Conservation (phyloP, 1,140 invertebrate species). For the Drosophila kohkoa region DNA sequence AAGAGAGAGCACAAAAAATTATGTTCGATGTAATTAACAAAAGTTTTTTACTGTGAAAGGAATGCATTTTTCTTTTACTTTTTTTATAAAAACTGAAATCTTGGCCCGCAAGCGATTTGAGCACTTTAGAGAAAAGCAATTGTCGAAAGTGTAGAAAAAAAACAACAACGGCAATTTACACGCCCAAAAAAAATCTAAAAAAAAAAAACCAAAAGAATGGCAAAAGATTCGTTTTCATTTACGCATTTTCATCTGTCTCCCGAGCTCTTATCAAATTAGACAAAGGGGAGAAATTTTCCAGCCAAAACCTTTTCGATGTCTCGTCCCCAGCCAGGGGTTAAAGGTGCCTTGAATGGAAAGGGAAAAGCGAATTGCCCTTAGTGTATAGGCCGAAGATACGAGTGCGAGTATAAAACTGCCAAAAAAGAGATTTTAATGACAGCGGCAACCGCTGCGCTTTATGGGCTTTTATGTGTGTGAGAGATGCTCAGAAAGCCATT, state of each 20-base stretch:
- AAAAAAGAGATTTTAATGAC: constrained; percentile 78
- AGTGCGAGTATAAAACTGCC: constrained; percentile 60
- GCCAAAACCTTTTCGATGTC: constrained; percentile 41
- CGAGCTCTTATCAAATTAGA: constrained; percentile 72
- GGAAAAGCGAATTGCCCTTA: constrained; percentile 60
- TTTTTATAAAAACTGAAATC: constrained; percentile 3
- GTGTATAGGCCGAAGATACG: constrained; percentile 52
- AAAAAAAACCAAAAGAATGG: constrained; percentile 3
- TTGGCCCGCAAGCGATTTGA: constrained; percentile 43
- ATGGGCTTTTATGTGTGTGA: constrained; percentile 48
- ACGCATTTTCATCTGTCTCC: constrained; percentile 22
- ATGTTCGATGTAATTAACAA: constrained; percentile 68
- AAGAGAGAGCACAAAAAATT: constrained; percentile 42
- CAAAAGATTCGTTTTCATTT: constrained; percentile 46
- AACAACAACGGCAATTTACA: constrained; percentile 57
- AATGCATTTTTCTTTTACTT: constrained; percentile 26
- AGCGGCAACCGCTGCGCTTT: constrained; percentile 71
- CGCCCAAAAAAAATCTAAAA: constrained; percentile 7
- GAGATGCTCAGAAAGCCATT: constrained; percentile 63
- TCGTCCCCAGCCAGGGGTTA: constrained; percentile 51
- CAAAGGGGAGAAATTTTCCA: constrained; percentile 65
- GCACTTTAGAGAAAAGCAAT: constrained; percentile 51
- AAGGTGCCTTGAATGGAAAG: constrained; percentile 64
- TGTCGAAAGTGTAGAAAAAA: constrained; percentile 24
- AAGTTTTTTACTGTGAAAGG: constrained; percentile 65